Percentiles rank a stretch among this genome's conserved stretches.
Conservation (phyloP, 1,140 invertebrate species). For the Pogonus chalceus region DNA sequence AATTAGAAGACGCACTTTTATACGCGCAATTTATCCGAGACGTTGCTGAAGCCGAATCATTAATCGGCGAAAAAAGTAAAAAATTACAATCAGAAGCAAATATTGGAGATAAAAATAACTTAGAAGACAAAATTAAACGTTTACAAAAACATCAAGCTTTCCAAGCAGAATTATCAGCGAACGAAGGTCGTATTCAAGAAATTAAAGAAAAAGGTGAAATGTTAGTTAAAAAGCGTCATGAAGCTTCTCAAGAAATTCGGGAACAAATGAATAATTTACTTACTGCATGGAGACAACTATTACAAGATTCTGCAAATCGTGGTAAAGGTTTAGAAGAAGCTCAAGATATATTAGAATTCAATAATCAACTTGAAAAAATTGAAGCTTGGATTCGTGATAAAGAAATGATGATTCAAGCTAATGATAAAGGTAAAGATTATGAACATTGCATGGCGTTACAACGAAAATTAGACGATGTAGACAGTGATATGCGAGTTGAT, state of each 20-base stretch:
- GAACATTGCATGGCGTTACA: slow-evolving; percentile 89
- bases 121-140: slow-evolving; percentile 88
- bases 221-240: slow-evolving; percentile 54
- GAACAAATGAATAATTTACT: slow-evolving; percentile 59
- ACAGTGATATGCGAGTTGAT: slow-evolving; percentile 91
- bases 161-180: slow-evolving; percentile 86
- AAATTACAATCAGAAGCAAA: slow-evolving; percentile 67
- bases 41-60: slow-evolving; percentile 75
- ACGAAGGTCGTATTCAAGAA: slow-evolving; percentile 75
- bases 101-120: slow-evolving; percentile 57
- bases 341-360: slow-evolving; percentile 94
- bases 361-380: slow-evolving; percentile 91
- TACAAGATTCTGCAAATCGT: slow-evolving; percentile 51
- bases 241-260: slow-evolving; percentile 63
- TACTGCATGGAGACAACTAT: slow-evolving; percentile 67
- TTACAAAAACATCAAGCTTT: slow-evolving; percentile 98
- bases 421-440: slow-evolving; percentile 86
- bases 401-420: slow-evolving; percentile 91
- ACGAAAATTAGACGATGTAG: slow-evolving; percentile 85
- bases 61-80: slow-evolving; percentile 91
- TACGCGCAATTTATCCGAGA: slow-evolving; percentile 87
- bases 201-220: slow-evolving; percentile 63
- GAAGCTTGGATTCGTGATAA: slow-evolving; percentile 95
- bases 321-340: slow-evolving; percentile 91
- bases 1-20: slow-evolving; percentile 68